Evolutionary conservation across 2,888 invertebrate species (phyloP), one percentile per base, ranked within the genome.

Genomic region (Platycheirus rosarum): DNA sequence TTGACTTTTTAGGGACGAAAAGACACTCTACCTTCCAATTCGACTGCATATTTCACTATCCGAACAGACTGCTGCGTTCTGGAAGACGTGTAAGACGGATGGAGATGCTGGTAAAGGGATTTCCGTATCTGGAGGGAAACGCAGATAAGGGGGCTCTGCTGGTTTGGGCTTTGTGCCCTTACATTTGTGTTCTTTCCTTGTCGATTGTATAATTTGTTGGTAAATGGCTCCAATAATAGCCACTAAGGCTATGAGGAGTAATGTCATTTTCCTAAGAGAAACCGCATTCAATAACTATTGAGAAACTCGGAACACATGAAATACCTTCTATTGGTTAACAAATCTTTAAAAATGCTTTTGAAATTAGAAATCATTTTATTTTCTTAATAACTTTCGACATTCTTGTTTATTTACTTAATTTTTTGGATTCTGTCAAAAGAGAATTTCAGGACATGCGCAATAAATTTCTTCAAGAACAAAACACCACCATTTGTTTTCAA

Each of bases 21-120:
- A 23, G 23, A 5, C 26, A 4, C 3, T 92, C 90, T 91, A 96
- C 96, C 93, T 94, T 89, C 96, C 97, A 85, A 96, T 93, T 82
- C 92, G 89, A 2, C 96, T 96, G 89, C 97, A 97, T 4, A 93
- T 92, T 2, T 92, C 92, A 3, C 94, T 94, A 88, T 97, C 97
- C 0, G 95, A 94, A 87, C 95, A 95, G 14, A 97, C 94, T 0
- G 95, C 96, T 0, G 94, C 95, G 51, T 91, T 92, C 75, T 92
- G 91, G 89, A 94, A 97, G 0, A 89, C 89, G 85, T 93, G 93
- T n/a, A 95, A 91, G 46, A 89, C 89, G 2, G 96, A 95, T 13
- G 92, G 89, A 0, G 95, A 95, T 0, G 95, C 92, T 13, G 93
- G 94, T 37, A 92, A 91, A 0, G 92, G 91, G 40, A 90, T 89